Conservation (phyloP, 1,140 invertebrate genomes). For the Drosophila repleta region DNA sequence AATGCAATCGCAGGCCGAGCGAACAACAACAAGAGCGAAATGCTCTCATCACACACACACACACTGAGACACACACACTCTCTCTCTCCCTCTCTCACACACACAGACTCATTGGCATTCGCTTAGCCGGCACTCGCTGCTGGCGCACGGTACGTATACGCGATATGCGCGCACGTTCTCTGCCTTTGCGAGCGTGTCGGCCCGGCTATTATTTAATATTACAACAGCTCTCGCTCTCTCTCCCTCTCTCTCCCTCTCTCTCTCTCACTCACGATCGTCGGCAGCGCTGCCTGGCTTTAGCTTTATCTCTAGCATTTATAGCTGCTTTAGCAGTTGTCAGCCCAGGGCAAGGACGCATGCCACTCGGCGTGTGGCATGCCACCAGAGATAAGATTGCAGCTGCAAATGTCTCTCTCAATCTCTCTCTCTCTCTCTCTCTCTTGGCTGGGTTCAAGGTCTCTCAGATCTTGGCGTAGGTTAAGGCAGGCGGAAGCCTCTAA, state of each 20-base stretch:
- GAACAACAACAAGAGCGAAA: background rate
- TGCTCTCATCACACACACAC: conserved; percentile 26
- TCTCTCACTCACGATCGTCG: background rate
- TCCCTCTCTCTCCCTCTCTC: too few relatives aligned
- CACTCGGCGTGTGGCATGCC: background rate
- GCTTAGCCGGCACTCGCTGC: conserved; percentile 44
- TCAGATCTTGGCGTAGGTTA: conserved; percentile 24
- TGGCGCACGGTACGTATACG: conserved; percentile 66
- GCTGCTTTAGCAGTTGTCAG: conserved; percentile 9
- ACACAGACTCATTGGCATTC: conserved; percentile 10
- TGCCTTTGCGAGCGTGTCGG: conserved; percentile 43
- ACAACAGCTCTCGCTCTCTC: background rate
- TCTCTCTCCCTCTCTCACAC: conserved; percentile 20
- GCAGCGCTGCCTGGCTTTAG: conserved; percentile 6
- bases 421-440: background rate
- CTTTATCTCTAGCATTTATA: conserved; percentile 13
- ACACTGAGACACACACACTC: conserved; percentile 9
- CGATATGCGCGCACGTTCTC: conserved; percentile 67
- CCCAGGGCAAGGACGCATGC: background rate
- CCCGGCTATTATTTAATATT: conserved; percentile 74
- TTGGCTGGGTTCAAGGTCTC: conserved; percentile 10
- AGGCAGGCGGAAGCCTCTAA: conserved; percentile 4
- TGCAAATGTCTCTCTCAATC: background rate
- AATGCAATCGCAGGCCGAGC: conserved; percentile 25
- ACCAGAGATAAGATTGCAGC: background rate